These are phyloP conservation scores for Schizopygopsis malacanthus DNA, from an alignment of 2,797 vertebrate genomes.

Conservation along the genomic window DNA sequence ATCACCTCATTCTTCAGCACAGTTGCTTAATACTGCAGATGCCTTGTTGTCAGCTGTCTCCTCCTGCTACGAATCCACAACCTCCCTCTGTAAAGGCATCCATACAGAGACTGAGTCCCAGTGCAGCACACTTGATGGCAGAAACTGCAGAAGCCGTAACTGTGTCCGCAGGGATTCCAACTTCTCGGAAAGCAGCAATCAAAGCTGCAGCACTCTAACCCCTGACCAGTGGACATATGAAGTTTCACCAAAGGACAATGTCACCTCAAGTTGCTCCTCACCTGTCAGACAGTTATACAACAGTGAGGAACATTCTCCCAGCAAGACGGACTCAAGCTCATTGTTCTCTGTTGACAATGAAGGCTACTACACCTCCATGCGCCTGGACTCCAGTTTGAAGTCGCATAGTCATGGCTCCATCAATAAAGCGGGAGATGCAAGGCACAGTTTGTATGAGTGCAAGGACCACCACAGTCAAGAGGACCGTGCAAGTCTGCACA, in stretches of 20 bases:
- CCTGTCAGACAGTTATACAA: slow-evolving; percentile 74
- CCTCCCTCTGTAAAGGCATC: slow-evolving; percentile 67
- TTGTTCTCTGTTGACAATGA: slow-evolving; percentile 78
- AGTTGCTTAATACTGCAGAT: slow-evolving; percentile 68
- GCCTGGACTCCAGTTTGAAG: slow-evolving; percentile 67
- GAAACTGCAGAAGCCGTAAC: slow-evolving; percentile 64
- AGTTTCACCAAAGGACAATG: slow-evolving; percentile 65
- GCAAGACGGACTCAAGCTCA: slow-evolving; percentile 74
- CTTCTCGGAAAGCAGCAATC: slow-evolving; percentile 70
- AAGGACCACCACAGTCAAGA: slow-evolving; percentile 69
- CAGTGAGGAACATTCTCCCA: slow-evolving; percentile 75
- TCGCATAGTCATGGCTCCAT: slow-evolving; percentile 66
- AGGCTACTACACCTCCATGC: slow-evolving; percentile 69
- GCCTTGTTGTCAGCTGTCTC: slow-evolving; percentile 59
- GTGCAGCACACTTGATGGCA: slow-evolving; percentile 66
- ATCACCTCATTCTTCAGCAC: slow-evolving; percentile 65
- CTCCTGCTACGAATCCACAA: slow-evolving; percentile 72
- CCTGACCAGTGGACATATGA: slow-evolving; percentile 76
- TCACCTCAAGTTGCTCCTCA: slow-evolving; percentile 70
- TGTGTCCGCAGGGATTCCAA: slow-evolving; percentile 72
- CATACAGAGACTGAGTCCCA: slow-evolving; percentile 75
- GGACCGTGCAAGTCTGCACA: slow-evolving; percentile 65
- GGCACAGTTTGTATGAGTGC: slow-evolving; percentile 75
- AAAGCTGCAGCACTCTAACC: slow-evolving; percentile 62
- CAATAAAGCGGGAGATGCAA: slow-evolving; percentile 70